phyloP scores from a whole-genome alignment of 2,888 invertebrate genomes.

The Cotesia congregata region DNA sequence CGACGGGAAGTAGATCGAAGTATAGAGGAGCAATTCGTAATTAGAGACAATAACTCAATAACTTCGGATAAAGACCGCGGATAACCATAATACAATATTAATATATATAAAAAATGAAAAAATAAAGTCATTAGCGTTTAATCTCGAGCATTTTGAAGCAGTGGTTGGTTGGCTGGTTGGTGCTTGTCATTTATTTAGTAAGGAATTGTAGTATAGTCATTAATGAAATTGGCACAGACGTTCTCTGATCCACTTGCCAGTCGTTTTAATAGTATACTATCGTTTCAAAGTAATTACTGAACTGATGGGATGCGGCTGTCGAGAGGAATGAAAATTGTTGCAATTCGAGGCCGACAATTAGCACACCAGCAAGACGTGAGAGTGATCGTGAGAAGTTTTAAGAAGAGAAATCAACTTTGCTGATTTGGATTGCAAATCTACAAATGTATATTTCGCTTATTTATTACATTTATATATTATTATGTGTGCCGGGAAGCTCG shows the following conservation, averaged over 20 bases:
- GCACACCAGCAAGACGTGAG: constrained; percentile 29
- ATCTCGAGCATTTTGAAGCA: neutral
- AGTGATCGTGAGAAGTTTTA: constrained; percentile 34
- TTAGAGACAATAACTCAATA: neutral
- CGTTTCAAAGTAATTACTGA: constrained; percentile 37
- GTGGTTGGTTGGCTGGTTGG: too few relatives aligned
- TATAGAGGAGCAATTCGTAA: neutral
- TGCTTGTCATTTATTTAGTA: neutral
- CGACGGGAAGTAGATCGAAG: neutral
- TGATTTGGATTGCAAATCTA: neutral
- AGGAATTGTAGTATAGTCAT: constrained; percentile 17
- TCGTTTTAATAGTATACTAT: constrained; percentile 36
- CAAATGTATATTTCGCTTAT: too few relatives aligned
- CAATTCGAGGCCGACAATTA: constrained; percentile 38
- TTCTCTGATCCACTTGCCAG: constrained; percentile 29
- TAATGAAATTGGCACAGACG: constrained; percentile 28
- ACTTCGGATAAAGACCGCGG: neutral
- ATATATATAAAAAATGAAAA: neutral
- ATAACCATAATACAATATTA: neutral
- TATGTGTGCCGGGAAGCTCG: too few relatives aligned
- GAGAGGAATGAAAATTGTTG: constrained; percentile 39
- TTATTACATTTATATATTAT: too few relatives aligned
- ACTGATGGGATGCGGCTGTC: constrained; percentile 33
- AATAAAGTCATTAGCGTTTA: neutral
- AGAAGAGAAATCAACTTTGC: constrained; percentile 1